Evolutionary conservation across 2,888 invertebrate genomes (phyloP), one percentile per base, ranked within the genome.

Genomic region (Calliscelio sp.): DNA sequence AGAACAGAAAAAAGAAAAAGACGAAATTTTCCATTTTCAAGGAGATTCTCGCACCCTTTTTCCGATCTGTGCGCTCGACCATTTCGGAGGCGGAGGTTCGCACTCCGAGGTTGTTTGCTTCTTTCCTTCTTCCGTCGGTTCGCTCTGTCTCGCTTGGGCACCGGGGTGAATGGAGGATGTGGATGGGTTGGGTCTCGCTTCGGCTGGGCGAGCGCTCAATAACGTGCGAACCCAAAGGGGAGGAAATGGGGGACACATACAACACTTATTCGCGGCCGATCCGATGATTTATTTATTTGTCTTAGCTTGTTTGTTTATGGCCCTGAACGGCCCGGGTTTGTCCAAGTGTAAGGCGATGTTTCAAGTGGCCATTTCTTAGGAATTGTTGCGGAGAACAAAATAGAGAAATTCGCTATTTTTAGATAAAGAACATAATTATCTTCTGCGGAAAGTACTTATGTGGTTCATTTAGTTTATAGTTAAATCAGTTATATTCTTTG

Each of bases 141-240:
- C 28, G 46, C 65, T 86, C 88, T 86, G 88, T 88, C 88, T 88
- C 87, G 83, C 86, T 65, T 63, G 35, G 41, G 63, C 87, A 88
- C 87, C 88, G 89, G 89, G 89, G 89, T 85, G 90, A 91, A 90
- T 65, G 70, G 80, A 83, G 83, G 80, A 83, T 74, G 85, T 77
- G 78, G 71, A 83, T 85, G 83, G 93, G 94, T 94, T 94, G 94
- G 93, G 93, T 94, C 94, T 94, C 94, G 94, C 94, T 94, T 94
- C 94, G 94, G 94, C 94, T 94, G 94, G 94, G 93, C 94, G 93
- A 93, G 94, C 94, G 94, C 94, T 94, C 94, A 94, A 94, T 94
- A 94, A 94, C 93, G 94, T 94, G 94, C 94, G 94, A 94, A 94
- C 94, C 94, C 93, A 94, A 94, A 93, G 93, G 93, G 93, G 93